Evolutionary conservation across 2,888 invertebrate genomes (phyloP).

Genomic region (Trachelus stipa): DNA sequence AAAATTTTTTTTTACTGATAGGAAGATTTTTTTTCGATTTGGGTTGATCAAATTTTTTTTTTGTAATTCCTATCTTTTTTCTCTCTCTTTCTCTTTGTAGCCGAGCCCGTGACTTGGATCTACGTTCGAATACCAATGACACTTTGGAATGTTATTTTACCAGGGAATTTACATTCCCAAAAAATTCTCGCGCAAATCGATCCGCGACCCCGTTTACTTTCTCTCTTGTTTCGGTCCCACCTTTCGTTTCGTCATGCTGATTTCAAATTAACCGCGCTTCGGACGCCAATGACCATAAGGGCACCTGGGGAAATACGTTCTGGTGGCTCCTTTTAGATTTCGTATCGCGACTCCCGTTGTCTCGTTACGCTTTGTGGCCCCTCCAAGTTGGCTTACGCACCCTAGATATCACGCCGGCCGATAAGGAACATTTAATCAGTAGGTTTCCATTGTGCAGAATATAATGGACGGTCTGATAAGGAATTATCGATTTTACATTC

Average conservation of each 20-base stretch:
- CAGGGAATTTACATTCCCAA: neutral
- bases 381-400: neutral
- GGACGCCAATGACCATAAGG: neutral
- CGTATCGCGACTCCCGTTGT: neutral
- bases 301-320: neutral
- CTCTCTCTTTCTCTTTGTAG: no score
- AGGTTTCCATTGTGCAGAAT: neutral
- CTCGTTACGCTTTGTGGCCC: neutral
- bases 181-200: neutral
- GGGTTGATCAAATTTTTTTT: neutral
- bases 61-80: no score
- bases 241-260: neutral
- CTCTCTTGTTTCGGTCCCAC: neutral
- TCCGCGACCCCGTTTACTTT: neutral
- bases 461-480: neutral
- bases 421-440: neutral
- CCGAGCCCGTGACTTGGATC: neutral
- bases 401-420: neutral
- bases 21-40: neutral
- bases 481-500: conserved; percentile 7
- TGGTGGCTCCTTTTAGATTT: neutral
- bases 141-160: neutral
- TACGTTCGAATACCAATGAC: neutral
- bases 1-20: neutral
- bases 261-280: neutral